phyloP scores from a whole-genome alignment of 2,888 invertebrate species.

The Oasisia sp. region DNA sequence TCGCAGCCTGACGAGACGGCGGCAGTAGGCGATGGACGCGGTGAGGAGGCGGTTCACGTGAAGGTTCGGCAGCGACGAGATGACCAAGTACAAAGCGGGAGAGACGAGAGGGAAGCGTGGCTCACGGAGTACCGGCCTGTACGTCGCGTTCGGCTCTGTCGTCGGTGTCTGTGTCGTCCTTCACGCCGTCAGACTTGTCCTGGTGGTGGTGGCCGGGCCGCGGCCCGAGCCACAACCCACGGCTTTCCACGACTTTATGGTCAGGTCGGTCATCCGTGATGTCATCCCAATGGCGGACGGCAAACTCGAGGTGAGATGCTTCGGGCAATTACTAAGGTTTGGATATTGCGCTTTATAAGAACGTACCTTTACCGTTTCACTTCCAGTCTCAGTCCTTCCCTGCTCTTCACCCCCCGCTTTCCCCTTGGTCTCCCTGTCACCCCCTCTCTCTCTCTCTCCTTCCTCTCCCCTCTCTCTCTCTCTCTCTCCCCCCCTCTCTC shows the following conservation, averaged over 20 bases:
- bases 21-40: background rate
- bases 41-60: background rate
- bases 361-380: too few species aligned
- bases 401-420: too few species aligned
- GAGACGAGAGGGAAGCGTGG: background rate
- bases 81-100: background rate
- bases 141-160: background rate
- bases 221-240: background rate
- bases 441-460: too few species aligned
- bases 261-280: background rate
- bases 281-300: background rate
- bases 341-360: too few species aligned
- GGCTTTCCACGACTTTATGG: background rate
- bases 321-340: too few species aligned
- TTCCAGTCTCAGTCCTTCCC: too few species aligned
- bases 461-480: too few species aligned
- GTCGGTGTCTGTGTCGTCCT: background rate
- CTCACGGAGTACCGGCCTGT: background rate
- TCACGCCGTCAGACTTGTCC: background rate
- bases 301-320: background rate
- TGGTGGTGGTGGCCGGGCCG: background rate
- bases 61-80: background rate
- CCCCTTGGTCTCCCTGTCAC: background rate
- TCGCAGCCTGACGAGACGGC: background rate
- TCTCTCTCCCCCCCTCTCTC: background rate